A percentile compares a stretch with the other conserved stretches of the same genome.
phyloP scores from a whole-genome alignment of 2,797 vertebrate genomes.

The Xerus rutilus region DNA sequence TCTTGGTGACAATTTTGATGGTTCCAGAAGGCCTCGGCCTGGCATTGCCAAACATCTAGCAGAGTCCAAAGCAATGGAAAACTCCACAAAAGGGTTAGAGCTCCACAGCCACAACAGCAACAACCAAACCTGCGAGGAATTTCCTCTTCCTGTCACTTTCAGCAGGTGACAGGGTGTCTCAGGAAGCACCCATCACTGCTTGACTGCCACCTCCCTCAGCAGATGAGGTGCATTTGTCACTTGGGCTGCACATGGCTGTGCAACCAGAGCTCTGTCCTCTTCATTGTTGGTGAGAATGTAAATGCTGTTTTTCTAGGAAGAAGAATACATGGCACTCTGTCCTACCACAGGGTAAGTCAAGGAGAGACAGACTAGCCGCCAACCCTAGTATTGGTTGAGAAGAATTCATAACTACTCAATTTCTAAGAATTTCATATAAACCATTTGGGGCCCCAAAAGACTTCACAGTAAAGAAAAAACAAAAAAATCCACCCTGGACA shows the following conservation, averaged over 20 bases:
- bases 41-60: neutral
- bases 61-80: neutral
- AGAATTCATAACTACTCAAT: neutral
- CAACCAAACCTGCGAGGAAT: neutral
- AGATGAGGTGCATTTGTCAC: neutral
- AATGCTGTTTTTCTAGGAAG: neutral
- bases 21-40: neutral
- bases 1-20: neutral
- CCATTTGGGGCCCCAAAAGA: neutral
- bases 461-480: neutral
- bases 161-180: neutral
- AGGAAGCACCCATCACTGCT: neutral
- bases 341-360: neutral
- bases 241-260: neutral
- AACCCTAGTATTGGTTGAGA: neutral
- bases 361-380: neutral
- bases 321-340: neutral
- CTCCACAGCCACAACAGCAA: too few relatives aligned
- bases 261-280: neutral
- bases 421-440: slow-evolving; percentile 16
- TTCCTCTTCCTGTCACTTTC: neutral
- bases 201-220: neutral
- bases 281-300: neutral
- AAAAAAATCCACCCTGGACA: neutral
- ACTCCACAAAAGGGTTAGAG: neutral